Percentiles rank a stretch among this genome's conserved stretches.
Evolutionary conservation across 1,140 invertebrate genomes (phyloP).

Genomic region (Drosophila paulistorum): DNA sequence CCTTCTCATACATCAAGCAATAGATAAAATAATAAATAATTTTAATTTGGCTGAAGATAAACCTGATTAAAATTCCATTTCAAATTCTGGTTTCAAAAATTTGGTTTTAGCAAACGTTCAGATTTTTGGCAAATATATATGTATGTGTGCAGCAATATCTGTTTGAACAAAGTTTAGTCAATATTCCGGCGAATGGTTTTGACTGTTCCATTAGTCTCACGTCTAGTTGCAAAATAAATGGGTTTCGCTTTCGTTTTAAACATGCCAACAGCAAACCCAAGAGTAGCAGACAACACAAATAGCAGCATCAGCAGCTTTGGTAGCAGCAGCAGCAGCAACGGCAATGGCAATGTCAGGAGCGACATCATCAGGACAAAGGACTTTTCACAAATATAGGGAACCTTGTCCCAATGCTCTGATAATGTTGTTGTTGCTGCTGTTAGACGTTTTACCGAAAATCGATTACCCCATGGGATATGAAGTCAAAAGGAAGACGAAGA

Average conservation of each 20-base stretch:
- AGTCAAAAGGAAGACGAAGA: constrained; percentile 15
- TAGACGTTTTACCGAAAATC: constrained; percentile 63
- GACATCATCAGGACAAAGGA: neutral
- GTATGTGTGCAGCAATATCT: constrained; percentile 30
- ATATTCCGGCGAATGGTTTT: constrained; percentile 45
- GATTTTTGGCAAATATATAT: constrained; percentile 34
- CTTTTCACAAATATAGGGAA: neutral
- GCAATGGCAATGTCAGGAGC: constrained; percentile 1
- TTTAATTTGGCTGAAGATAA: neutral
- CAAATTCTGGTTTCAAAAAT: neutral
- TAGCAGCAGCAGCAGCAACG: neutral
- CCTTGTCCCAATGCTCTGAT: constrained; percentile 21
- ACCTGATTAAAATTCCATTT: neutral
- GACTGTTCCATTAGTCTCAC: constrained; percentile 52
- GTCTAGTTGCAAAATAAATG: constrained; percentile 44
- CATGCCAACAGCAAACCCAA: constrained; percentile 20
- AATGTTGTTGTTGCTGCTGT: constrained; percentile 34
- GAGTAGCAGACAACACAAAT: constrained; percentile 25
- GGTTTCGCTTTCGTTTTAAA: constrained; percentile 26
- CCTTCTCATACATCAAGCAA: too few relatives aligned
- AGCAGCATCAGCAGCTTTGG: constrained; percentile 3
- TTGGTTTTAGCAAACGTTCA: constrained; percentile 16
- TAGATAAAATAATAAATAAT: too few relatives aligned
- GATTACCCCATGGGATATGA: constrained; percentile 48
- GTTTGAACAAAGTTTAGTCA: constrained; percentile 46